A percentile compares a stretch with the other conserved stretches of the same genome.
Conservation (phyloP, 1,140 invertebrate species). For the Atopsyche davidsoni region DNA sequence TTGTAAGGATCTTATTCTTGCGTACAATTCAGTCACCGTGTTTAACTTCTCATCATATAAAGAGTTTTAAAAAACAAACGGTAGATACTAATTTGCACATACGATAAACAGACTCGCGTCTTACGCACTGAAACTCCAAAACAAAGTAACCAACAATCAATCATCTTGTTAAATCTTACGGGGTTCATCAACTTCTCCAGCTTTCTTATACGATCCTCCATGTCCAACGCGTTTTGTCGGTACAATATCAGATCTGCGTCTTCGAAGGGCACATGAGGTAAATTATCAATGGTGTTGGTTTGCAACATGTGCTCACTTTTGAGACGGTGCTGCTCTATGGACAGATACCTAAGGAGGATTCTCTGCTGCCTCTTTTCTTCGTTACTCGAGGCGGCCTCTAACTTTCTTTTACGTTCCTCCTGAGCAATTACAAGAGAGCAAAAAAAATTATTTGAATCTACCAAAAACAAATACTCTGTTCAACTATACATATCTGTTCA, state of each 20-base stretch:
- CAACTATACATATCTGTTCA: too few relatives aligned
- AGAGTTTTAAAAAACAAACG: too few relatives aligned
- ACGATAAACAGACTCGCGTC: too few relatives aligned
- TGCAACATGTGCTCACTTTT: conserved; percentile 74
- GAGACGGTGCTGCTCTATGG: too few relatives aligned
- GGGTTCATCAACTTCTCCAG: conserved; percentile 70
- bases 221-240: conserved; percentile 65
- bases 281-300: conserved; percentile 54
- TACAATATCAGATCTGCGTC: conserved; percentile 70
- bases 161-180: conserved; percentile 51
- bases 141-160: not conserved
- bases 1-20: too few relatives aligned
- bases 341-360: conserved; percentile 58
- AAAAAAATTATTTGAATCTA: too few relatives aligned
- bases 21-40: too few relatives aligned
- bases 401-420: conserved; percentile 60
- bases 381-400: conserved; percentile 63
- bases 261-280: conserved; percentile 57
- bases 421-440: too few relatives aligned
- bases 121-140: too few relatives aligned
- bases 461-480: too few relatives aligned
- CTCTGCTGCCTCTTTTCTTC: conserved; percentile 58
- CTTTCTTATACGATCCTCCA: conserved; percentile 70
- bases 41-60: too few relatives aligned
- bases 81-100: too few relatives aligned